Conservation (phyloP, 2,113 vertebrate species). For the Aldabrachelys gigantea region DNA sequence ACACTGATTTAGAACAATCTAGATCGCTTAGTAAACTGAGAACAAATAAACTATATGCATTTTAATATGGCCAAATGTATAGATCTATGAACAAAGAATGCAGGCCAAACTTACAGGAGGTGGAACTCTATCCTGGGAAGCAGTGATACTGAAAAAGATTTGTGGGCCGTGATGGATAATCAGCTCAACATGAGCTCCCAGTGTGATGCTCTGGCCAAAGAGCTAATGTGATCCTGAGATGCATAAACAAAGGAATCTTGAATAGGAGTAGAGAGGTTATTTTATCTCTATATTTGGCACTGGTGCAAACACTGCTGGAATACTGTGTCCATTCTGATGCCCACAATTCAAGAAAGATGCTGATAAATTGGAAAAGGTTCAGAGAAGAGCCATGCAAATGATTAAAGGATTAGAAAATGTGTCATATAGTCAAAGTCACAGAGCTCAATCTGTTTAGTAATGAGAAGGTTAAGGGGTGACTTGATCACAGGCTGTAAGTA, state of each 20-base stretch:
- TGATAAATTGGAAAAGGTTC: not conserved
- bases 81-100: not conserved
- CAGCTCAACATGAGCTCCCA: not conserved
- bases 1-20: not conserved
- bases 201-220: too few species aligned
- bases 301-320: too few species aligned
- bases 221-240: too few species aligned
- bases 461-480: not conserved
- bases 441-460: not conserved
- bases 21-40: too few species aligned
- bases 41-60: not conserved
- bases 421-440: not conserved
- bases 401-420: not conserved
- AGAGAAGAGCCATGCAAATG: not conserved
- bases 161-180: not conserved
- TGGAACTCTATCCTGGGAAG: not conserved
- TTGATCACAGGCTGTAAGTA: not conserved
- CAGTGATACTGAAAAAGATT: not conserved
- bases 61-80: not conserved
- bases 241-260: too few species aligned
- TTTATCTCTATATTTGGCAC: too few species aligned
- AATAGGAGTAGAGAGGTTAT: too few species aligned
- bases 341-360: not conserved
- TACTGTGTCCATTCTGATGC: not conserved
- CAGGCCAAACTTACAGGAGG: not conserved